Evolutionary conservation across 1,140 invertebrate genomes (phyloP).

Genomic region (Rhopalosiphum padi): DNA sequence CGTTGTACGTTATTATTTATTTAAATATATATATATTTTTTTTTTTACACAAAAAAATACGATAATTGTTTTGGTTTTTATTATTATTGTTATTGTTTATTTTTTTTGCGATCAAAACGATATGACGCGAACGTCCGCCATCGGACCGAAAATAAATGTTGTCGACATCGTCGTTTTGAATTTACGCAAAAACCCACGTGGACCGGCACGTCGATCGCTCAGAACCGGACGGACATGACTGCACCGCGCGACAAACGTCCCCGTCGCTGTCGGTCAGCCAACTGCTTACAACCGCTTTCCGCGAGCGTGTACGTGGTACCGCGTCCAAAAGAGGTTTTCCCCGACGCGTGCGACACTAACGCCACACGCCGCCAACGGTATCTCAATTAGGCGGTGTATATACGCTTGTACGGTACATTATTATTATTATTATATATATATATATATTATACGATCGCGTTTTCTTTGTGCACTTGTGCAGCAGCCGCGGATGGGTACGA

Average conservation of each 20-base stretch:
- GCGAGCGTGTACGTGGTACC: neutral
- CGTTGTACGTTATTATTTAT: neutral
- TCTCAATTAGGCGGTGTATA: neutral
- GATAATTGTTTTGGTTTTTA: neutral
- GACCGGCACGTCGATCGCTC: neutral
- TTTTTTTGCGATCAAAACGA: neutral
- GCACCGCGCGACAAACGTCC: constrained; percentile 7
- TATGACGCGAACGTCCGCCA: neutral
- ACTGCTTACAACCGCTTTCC: neutral
- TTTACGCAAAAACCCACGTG: neutral
- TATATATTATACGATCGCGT: too few relatives aligned
- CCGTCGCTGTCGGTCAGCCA: neutral
- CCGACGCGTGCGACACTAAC: neutral
- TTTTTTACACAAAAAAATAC: neutral
- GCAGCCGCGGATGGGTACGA: too few relatives aligned
- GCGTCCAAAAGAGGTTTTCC: neutral
- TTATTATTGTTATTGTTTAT: neutral
- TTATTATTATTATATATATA: neutral
- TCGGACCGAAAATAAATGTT: neutral
- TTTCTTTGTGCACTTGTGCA: too few relatives aligned
- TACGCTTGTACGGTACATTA: neutral
- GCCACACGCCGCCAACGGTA: neutral
- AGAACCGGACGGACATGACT: neutral
- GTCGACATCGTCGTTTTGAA: neutral
- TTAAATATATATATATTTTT: neutral